phyloP scores from a whole-genome alignment of 2,113 vertebrate species.

The Rutilus rutilus region DNA sequence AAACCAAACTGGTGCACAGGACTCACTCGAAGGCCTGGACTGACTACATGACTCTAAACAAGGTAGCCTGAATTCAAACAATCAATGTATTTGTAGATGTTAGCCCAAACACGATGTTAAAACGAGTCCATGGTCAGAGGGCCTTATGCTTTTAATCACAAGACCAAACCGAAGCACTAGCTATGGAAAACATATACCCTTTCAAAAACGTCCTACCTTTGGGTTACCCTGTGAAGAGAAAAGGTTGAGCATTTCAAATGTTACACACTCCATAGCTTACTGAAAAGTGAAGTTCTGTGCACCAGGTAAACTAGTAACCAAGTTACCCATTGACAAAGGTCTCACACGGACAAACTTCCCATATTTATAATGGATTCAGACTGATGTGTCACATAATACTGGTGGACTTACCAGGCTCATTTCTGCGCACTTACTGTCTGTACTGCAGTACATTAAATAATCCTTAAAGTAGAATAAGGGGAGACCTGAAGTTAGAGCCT shows the following conservation, averaged over 20 bases:
- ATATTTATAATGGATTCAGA: slow-evolving; percentile 71
- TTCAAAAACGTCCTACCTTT: slow-evolving; percentile 68
- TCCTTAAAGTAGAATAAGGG: slow-evolving; percentile 90
- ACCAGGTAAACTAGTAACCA: slow-evolving; percentile 62
- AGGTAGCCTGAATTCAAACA: background rate
- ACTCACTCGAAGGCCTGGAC: slow-evolving; percentile 69
- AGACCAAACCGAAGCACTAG: slow-evolving; percentile 68
- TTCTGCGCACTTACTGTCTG: slow-evolving; percentile 88
- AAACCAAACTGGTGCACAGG: slow-evolving; percentile 69
- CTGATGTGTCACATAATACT: slow-evolving; percentile 80
- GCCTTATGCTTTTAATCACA: slow-evolving; percentile 37
- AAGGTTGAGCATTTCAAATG: slow-evolving; percentile 65
- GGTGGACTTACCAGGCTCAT: slow-evolving; percentile 90
- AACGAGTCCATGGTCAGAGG: slow-evolving; percentile 55
- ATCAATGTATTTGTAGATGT: background rate
- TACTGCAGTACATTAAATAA: slow-evolving; percentile 90
- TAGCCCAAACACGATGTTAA: slow-evolving; percentile 31
- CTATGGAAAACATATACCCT: slow-evolving; percentile 78
- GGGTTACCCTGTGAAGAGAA: slow-evolving; percentile 63
- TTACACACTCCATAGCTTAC: slow-evolving; percentile 80
- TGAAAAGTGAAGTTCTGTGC: slow-evolving; percentile 75
- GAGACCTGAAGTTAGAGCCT: slow-evolving; percentile 88
- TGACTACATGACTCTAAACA: slow-evolving; percentile 49
- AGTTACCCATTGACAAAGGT: slow-evolving; percentile 72
- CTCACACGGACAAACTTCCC: slow-evolving; percentile 87